These are phyloP conservation scores for Eremophila alpestris DNA, from an alignment of 2,797 vertebrate genomes.

Conservation along the genomic window DNA sequence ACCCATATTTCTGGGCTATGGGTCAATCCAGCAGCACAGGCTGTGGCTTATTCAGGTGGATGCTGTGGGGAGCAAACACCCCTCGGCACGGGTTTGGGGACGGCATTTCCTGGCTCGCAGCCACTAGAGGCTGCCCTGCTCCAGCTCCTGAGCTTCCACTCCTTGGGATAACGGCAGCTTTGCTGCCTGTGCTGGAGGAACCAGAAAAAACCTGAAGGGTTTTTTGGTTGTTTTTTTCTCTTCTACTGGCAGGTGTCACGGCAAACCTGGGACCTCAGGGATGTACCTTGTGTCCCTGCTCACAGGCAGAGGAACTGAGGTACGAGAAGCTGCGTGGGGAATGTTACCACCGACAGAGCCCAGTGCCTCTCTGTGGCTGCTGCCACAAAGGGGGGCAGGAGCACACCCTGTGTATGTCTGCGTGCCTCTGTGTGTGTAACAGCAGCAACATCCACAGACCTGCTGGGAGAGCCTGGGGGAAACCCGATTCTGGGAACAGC, in stretches of 20 bases:
- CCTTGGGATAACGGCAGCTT: background rate
- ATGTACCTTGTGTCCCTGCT: background rate
- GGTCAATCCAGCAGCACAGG: background rate
- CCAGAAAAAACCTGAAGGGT: background rate
- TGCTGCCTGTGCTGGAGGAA: background rate
- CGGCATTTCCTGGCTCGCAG: constrained; percentile 9
- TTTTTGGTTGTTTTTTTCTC: too few species aligned
- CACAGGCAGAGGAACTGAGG: background rate
- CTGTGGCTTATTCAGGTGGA: background rate
- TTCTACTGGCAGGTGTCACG: background rate
- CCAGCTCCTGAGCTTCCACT: constrained; percentile 32
- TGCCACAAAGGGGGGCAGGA: background rate
- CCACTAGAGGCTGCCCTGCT: constrained; percentile 62
- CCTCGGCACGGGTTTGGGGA: background rate
- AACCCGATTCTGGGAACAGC: background rate
- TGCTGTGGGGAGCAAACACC: background rate
- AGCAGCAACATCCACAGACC: background rate
- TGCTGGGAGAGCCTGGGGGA: background rate
- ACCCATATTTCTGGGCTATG: background rate
- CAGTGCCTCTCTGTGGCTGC: background rate
- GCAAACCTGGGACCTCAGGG: background rate
- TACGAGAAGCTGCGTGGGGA: accelerated
- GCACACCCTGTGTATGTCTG: background rate
- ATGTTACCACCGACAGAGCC: accelerated
- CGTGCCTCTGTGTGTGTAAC: background rate